These are phyloP conservation scores for Orthonyx spaldingii DNA, from an alignment of 2,113 vertebrate species.

Conservation along the genomic window DNA sequence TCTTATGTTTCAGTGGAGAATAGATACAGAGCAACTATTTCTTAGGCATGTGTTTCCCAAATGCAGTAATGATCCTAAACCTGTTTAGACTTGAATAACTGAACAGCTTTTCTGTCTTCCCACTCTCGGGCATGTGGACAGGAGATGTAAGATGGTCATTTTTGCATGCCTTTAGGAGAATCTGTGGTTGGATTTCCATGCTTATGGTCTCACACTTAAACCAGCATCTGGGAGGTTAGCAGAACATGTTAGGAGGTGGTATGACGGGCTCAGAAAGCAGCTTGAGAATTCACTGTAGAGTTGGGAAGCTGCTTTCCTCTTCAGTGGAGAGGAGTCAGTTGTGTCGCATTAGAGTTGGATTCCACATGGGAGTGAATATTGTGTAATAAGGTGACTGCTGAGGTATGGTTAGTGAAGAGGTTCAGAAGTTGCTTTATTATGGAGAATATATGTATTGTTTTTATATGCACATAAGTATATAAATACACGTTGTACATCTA, in stretches of 20 bases:
- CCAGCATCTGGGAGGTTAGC: not conserved
- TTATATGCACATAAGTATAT: not conserved
- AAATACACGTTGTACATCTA: not conserved
- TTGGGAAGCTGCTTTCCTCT: not conserved
- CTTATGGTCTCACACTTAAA: not conserved
- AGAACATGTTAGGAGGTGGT: not conserved
- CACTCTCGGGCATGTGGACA: fast-evolving
- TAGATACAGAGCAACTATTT: not conserved
- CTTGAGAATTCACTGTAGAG: not conserved
- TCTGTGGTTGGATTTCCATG: not conserved
- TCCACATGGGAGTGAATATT: not conserved
- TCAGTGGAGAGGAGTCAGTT: not conserved
- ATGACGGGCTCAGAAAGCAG: not conserved
- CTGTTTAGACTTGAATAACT: not conserved
- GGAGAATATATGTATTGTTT: not conserved
- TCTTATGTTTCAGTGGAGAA: not conserved
- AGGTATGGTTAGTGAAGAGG: not conserved
- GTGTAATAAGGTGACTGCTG: not conserved
- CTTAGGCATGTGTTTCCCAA: not conserved
- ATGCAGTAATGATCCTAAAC: not conserved
- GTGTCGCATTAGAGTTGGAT: not conserved
- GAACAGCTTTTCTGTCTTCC: not conserved
- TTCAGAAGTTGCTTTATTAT: not conserved
- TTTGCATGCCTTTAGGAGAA: not conserved
- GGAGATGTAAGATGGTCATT: not conserved